phyloP scores from a whole-genome alignment of 2,888 invertebrate genomes.

The Noctua comes region DNA sequence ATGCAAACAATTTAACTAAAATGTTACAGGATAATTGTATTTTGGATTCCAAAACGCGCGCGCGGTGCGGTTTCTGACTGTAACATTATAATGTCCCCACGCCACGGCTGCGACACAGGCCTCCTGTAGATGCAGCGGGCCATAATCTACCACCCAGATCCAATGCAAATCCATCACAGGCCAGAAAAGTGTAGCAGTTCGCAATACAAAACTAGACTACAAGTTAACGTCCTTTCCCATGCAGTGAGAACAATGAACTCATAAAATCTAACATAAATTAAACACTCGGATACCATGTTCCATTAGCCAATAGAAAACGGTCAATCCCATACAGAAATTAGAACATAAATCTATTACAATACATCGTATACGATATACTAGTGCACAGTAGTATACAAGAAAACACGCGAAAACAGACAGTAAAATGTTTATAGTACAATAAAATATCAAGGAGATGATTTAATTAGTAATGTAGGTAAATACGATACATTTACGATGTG shows the following conservation, averaged over 20 bases:
- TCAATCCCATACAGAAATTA: conserved; percentile 52
- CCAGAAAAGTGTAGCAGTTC: background rate
- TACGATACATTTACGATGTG: conserved; percentile 69
- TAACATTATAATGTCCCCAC: too few relatives aligned
- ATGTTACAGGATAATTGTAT: too few relatives aligned
- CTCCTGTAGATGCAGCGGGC: too few relatives aligned
- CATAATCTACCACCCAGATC: background rate
- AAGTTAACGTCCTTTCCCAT: background rate
- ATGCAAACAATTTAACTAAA: too few relatives aligned
- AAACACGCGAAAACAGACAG: conserved; percentile 71
- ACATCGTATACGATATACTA: conserved; percentile 59
- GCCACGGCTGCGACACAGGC: too few relatives aligned
- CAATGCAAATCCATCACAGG: background rate
- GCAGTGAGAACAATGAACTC: background rate
- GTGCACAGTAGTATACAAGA: conserved; percentile 46
- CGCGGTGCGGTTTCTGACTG: too few relatives aligned
- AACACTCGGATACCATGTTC: background rate
- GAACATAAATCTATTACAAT: conserved; percentile 50
- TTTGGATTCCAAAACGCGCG: too few relatives aligned
- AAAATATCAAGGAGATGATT: conserved; percentile 79
- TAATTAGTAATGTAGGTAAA: conserved; percentile 74
- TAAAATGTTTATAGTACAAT: conserved; percentile 82
- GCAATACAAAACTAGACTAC: background rate
- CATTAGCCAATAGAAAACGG: conserved; percentile 23
- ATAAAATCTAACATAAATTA: background rate